These are phyloP conservation scores for Gracilinanus agilis DNA, from an alignment of 2,113 vertebrate species.

Conservation along the genomic window DNA sequence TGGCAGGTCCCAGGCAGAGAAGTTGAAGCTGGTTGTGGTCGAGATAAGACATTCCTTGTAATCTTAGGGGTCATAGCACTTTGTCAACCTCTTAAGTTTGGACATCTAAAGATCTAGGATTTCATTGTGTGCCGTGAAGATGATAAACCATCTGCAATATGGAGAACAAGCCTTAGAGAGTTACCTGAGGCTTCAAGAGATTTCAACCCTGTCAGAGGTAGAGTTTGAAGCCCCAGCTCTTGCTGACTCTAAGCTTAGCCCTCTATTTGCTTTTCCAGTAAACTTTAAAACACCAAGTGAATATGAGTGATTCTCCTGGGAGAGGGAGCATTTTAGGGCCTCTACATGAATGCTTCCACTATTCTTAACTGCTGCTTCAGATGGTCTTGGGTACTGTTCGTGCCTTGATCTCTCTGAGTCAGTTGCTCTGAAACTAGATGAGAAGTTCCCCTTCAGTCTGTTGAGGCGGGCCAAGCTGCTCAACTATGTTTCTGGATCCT, in stretches of 20 bases:
- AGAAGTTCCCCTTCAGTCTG: conserved; percentile 85
- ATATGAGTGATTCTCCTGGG: background rate
- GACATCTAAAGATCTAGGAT: background rate
- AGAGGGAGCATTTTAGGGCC: rapidly evolving
- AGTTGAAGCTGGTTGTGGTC: background rate
- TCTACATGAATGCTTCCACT: background rate
- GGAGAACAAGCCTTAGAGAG: background rate
- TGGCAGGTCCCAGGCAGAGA: background rate
- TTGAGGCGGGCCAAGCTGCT: conserved; percentile 83
- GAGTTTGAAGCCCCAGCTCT: too few species aligned
- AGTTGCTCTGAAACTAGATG: conserved; percentile 82
- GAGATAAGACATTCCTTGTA: background rate
- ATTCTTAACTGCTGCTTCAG: conserved; percentile 84
- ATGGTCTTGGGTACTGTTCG: conserved; percentile 86
- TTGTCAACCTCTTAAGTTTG: too few species aligned
- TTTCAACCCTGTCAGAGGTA: background rate
- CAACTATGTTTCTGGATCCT: conserved; percentile 86
- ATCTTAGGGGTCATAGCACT: background rate
- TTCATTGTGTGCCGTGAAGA: background rate
- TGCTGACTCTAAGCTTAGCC: too few species aligned
- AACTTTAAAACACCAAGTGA: background rate
- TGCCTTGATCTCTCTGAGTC: conserved; percentile 86
- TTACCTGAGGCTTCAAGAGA: background rate
- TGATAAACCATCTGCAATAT: background rate
- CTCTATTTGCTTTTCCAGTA: background rate